Percentiles rank a stretch among this genome's conserved stretches.
Conservation (phyloP, 2,113 vertebrate species). For the Python bivittatus region DNA sequence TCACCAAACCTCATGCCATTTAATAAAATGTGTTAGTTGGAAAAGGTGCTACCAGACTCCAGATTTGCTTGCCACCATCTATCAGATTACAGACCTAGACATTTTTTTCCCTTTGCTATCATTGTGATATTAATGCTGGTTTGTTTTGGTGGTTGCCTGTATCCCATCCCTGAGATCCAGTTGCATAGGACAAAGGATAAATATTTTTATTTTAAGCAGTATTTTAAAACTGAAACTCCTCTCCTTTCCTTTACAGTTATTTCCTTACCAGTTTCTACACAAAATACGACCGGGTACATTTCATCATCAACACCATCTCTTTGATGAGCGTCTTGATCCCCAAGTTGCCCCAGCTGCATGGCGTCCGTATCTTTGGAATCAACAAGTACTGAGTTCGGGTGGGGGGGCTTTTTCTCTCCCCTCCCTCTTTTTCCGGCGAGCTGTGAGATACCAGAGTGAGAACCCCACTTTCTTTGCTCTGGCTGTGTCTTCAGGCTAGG, state of each 20-base stretch:
- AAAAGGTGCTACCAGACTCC: neutral
- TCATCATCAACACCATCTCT: constrained; percentile 81
- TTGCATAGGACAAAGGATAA: neutral
- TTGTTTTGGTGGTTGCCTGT: no score
- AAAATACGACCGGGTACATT: constrained; percentile 81
- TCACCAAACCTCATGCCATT: neutral
- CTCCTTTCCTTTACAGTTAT: constrained; percentile 67
- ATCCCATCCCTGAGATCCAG: neutral
- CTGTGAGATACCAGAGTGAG: neutral
- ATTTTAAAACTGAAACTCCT: neutral
- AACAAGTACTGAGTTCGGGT: constrained; percentile 77
- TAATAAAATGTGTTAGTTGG: neutral
- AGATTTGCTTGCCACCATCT: neutral
- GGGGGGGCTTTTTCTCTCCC: neutral
- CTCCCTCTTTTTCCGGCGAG: neutral
- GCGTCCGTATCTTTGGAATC: constrained; percentile 84
- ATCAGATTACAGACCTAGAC: neutral
- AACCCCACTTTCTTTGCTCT: constrained; percentile 8
- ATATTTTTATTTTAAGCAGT: neutral
- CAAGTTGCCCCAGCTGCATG: constrained; percentile 80
- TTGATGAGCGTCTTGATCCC: constrained; percentile 82
- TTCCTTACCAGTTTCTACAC: constrained; percentile 85
- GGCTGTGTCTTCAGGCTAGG: constrained; percentile 35
- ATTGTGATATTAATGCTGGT: no score
- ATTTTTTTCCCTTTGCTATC: neutral